Base-by-base conservation (phyloP, 2,797 vertebrate species). In the Ptychobarbus kaznakovi region DNA sequence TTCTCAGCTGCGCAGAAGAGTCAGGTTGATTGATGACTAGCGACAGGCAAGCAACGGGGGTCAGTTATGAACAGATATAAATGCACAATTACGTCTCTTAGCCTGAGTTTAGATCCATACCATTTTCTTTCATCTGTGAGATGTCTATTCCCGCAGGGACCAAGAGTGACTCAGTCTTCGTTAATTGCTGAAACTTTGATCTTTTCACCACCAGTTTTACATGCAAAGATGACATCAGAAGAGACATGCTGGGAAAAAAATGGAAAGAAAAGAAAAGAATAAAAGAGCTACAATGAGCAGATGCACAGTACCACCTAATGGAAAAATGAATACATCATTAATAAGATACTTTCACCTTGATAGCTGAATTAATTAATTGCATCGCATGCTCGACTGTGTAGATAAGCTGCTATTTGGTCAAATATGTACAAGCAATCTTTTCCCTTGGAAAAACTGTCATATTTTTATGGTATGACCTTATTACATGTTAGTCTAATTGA, bases 171-270 rank as follows among this genome's bases (percentile, higher is more conserved):
- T 87, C 76, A 84, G 76, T 42, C 53, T 85, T 56, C 83, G 12
- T 86, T 89, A 90, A 89, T 87, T 88, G 89, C 85, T 51, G 86
- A 77, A 86, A 87, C 88, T 90, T 89, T 91, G 90, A 90, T 92
- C 82, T 76, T 79, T 40, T 85, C 77, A 74, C 76, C 49, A 84
- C 22, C n/a, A 20, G 74, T 87, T 88, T 89, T 90, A 81, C 46
- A 86, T 85, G 86, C 18, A 69, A 85, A 76, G 35, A 75, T 40
- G 79, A 44, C 42, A 84, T 76, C 69, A 84, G 40, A 70, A 66
- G 28, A 76, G 69, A 88, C 81, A 85, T 86, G 63, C 61, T 78
- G 63, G 18, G 42, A 66, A 76, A 88, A 76, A 76, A 89, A 79
- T 40, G 32, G 49, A 35, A 51, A n/a, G 46, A 79, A 49, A 76